Percentiles rank a stretch among this genome's conserved stretches.
Conservation (phyloP, 2,797 vertebrate genomes). For the Acanthis flammea region DNA sequence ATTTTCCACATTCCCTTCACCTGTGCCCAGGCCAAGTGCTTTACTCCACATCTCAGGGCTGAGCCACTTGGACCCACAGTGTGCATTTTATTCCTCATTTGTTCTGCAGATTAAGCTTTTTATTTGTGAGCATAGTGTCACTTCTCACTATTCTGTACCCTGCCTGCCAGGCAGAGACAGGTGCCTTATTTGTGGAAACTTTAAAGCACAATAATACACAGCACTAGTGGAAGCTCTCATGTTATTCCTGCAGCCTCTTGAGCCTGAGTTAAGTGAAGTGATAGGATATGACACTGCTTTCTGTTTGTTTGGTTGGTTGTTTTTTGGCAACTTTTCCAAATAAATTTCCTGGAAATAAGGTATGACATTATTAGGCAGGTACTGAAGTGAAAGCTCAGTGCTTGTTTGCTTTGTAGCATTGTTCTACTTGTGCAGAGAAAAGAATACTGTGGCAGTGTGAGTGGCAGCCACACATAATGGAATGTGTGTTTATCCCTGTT, state of each 20-base stretch:
- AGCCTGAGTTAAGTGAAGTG: background rate
- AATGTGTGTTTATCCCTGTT: constrained; percentile 45
- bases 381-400: background rate
- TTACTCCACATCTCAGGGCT: background rate
- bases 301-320: background rate
- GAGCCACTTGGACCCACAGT: background rate
- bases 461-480: constrained; percentile 36
- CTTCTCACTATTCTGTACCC: background rate
- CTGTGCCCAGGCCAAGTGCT: background rate
- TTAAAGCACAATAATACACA: background rate
- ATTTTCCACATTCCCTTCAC: background rate
- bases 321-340: background rate
- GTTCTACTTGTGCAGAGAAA: background rate
- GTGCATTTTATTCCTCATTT: background rate
- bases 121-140: background rate
- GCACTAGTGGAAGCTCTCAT: background rate
- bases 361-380: background rate
- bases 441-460: background rate
- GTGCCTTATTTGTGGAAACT: background rate
- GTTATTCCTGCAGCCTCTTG: background rate
- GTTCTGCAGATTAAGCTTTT: background rate
- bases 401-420: background rate
- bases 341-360: background rate
- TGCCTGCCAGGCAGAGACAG: background rate
- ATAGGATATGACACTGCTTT: background rate